Base-by-base conservation (phyloP, 2,888 invertebrate genomes). In the Galerucella nymphaeae region DNA sequence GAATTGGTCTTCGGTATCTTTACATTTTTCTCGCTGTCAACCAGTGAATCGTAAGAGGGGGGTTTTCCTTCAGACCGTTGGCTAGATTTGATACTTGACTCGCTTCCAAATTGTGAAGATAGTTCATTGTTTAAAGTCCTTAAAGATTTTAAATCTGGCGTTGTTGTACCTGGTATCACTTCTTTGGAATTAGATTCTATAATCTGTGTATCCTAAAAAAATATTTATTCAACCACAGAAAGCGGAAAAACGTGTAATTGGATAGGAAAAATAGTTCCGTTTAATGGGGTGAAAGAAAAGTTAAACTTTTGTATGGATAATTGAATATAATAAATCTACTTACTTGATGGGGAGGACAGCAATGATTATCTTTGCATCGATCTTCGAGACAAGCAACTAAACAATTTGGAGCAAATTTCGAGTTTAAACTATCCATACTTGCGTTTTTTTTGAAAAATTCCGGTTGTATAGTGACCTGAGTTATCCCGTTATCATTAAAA, bases 381-480 rank as follows among this genome's bases (percentile, higher is more conserved):
- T 84, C 83, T 57, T 84, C 85, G 53, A 83, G 84, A 78, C 88
- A 88, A 66, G 85, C 83, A 76, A 88, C 85, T 65, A 88, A 79
- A 81, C 88, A 88, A 41, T 83, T 76, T 30, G 83, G 81, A 59
- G 81, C 75, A 58, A 80, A 67, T 70, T 83, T 82, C 38, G 81
- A 80, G 55, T 75, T 77, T 41, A 83, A 73, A 71, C 82, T 83
- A 74, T 85, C 83, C 45, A 77, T 66, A 72, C 82, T 84, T 14
- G 75, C 75, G 69, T 81, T 83, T 50, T 76, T 76, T 9, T 77
- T 80, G 77, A 82, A 86, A 83, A 96, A 96, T 85, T 96, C 96
- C 0, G 96, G 96, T 83, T 96, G 96, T 79, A 96, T 91, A 0
- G 96, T 95, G 11, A 95, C 93, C 75, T 94, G 91, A 3, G 93